A percentile compares a stretch with the other conserved stretches of the same genome.
phyloP scores from a whole-genome alignment of 2,113 vertebrate species.

The Loxodonta africana region DNA sequence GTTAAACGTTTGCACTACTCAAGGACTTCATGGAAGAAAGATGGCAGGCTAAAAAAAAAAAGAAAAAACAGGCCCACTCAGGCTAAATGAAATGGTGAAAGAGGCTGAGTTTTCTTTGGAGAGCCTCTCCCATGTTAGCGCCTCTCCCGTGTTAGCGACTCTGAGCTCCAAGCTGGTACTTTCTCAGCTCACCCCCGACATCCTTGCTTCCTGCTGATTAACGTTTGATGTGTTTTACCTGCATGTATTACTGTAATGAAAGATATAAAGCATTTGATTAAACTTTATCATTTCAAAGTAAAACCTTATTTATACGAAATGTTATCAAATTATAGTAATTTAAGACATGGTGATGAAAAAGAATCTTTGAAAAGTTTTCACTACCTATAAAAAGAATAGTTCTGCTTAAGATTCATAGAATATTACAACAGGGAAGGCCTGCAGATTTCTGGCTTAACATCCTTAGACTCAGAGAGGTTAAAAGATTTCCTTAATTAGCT shows the following conservation, averaged over 20 bases:
- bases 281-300: slow-evolving; percentile 15
- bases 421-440: not conserved
- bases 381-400: not conserved
- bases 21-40: not conserved
- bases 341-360: not conserved
- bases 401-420: not conserved
- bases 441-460: slow-evolving; percentile 28
- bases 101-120: not conserved
- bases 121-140: not conserved
- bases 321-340: slow-evolving; percentile 25
- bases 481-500: slow-evolving; percentile 16
- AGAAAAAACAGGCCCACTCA: not conserved
- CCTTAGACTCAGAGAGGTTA: not conserved
- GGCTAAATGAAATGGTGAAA: not conserved
- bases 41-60: not conserved
- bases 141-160: not conserved
- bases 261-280: not conserved
- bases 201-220: not conserved
- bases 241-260: not conserved
- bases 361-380: not conserved
- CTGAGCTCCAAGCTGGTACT: not conserved
- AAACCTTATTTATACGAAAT: not conserved
- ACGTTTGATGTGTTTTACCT: not conserved
- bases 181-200: not conserved
- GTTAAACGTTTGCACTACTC: not conserved